Evolutionary conservation across 2,888 invertebrate species (phyloP), one percentile per base, ranked within the genome.

Genomic region (Tuberolachnus salignus): DNA sequence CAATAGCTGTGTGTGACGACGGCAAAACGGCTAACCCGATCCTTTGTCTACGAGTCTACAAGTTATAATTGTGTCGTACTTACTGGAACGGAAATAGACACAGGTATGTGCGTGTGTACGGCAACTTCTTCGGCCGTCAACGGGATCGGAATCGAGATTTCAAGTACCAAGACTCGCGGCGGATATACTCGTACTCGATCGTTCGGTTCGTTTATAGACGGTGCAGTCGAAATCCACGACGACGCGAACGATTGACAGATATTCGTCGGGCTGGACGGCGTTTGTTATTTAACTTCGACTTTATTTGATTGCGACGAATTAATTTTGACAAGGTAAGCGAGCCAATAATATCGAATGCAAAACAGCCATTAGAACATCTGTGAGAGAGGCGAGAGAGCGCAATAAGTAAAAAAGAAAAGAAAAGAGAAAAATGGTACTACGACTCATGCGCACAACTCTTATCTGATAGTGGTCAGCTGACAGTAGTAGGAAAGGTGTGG

Each of bases 291-390:
- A 51, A n/a, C 26, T 67, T 49, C 3, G 26, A 51, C 69, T 78
- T 78, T 34, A 34, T 34, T 61, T 69, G 78, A 78, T 78, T 78
- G 69, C 59, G 67, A 78, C 66, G 49, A 78, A 59, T 69, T 69
- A 69, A 49, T 59, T 69, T 69, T 78, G 78, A 78, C 78, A 78
- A 69, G 78, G 78, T 74, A 74, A 74, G 59, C 46, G 57, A 55
- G 61, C 78, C 69, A 78, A 78, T 78, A 78, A 78, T 78, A 78
- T 69, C 51, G 59, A 78, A 78, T 78, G 78, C 51, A 69, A 78
- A 78, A 78, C 78, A 78, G 57, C 78, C 78, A 78, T 78, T 78
- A 9, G 59, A 78, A 78, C 78, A 78, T 78, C 67, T 78, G 78
- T 78, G 78, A 67, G 69, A 42, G 42, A 59, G 59, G 67, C 59